Conservation (phyloP, 1,140 invertebrate genomes). For the Popillia japonica region DNA sequence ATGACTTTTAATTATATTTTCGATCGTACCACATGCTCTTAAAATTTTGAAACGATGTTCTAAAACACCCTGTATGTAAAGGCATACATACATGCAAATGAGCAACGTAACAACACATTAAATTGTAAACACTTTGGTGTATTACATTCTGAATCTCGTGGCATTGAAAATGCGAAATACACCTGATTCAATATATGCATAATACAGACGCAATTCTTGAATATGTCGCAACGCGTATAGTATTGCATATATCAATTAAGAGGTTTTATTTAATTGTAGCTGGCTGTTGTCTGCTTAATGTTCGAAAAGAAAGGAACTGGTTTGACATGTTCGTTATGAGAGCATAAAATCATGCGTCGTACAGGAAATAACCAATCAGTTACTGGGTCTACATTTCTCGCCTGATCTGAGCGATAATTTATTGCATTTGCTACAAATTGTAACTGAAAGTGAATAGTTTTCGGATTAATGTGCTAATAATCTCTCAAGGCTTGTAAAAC, state of each 20-base stretch:
- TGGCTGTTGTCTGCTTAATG: neutral
- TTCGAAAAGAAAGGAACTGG: conserved; percentile 17
- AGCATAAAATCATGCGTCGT: neutral
- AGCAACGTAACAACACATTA: too few relatives aligned
- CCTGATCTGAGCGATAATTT: neutral
- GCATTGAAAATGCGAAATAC: neutral
- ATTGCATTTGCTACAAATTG: neutral
- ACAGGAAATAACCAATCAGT: conserved; percentile 4
- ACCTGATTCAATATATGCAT: conserved; percentile 12
- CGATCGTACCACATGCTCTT: too few relatives aligned
- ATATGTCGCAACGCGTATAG: neutral
- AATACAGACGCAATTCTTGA: neutral
- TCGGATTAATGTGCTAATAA: too few relatives aligned
- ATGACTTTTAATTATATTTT: too few relatives aligned
- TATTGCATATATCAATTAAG: neutral
- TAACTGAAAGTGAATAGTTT: too few relatives aligned
- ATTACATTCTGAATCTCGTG: neutral
- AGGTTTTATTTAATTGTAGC: conserved; percentile 1
- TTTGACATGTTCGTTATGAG: neutral
- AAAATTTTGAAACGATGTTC: too few relatives aligned
- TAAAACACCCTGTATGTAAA: too few relatives aligned
- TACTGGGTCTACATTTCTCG: neutral
- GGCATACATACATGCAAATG: too few relatives aligned
- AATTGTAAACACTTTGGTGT: too few relatives aligned
- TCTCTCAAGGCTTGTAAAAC: too few relatives aligned